These are phyloP conservation scores for Balaeniceps rex DNA, from an alignment of 2,113 vertebrate genomes.

Conservation along the genomic window DNA sequence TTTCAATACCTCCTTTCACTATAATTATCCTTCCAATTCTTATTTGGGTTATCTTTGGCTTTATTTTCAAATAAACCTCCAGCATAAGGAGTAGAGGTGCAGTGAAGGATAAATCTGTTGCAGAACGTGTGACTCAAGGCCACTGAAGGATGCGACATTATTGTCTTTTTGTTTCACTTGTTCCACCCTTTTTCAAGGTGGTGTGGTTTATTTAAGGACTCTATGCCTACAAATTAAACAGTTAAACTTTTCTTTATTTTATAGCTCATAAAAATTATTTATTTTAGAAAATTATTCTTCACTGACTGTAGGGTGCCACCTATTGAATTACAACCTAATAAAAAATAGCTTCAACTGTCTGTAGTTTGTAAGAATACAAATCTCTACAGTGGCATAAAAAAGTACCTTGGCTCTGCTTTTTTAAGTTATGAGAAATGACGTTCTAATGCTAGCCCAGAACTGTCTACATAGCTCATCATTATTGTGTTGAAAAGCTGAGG, in stretches of 20 bases:
- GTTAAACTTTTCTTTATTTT: not conserved
- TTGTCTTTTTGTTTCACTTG: not conserved
- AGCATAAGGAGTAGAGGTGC: not conserved
- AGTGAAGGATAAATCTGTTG: not conserved
- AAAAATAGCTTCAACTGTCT: not conserved
- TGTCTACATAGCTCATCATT: not conserved
- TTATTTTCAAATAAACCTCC: not conserved
- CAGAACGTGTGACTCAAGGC: not conserved
- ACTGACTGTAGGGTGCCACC: not conserved
- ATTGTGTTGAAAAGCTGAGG: not conserved
- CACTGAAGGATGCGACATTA: not conserved
- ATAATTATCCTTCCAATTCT: not conserved
- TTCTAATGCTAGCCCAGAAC: not conserved
- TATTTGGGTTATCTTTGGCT: not conserved
- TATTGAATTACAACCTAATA: not conserved
- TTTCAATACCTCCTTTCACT: not conserved
- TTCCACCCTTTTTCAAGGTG: not conserved
- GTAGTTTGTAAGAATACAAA: not conserved
- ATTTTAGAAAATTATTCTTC: not conserved
- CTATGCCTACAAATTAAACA: not conserved
- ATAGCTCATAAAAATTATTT: not conserved
- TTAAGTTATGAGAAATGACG: not conserved
- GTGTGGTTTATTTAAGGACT: not conserved
- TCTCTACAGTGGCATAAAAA: not conserved
- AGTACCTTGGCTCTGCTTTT: not conserved